These are phyloP conservation scores for Hypotaenidia philippensis DNA, from an alignment of 2,797 vertebrate genomes.

Conservation along the genomic window DNA sequence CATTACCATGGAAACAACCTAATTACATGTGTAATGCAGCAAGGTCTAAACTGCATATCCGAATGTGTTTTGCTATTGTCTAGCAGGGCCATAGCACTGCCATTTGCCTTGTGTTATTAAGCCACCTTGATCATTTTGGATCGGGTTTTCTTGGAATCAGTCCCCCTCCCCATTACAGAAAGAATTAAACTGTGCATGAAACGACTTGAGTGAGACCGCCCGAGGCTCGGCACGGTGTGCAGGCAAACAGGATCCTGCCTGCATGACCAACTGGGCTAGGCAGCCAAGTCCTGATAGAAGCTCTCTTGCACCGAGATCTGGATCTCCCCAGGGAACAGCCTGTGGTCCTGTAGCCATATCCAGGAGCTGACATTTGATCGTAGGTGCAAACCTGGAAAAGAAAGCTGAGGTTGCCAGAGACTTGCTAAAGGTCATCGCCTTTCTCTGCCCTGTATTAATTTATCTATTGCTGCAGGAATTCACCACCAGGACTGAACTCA, in stretches of 20 bases:
- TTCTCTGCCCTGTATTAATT: background rate
- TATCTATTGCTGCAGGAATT: background rate
- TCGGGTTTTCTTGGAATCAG: constrained; percentile 13
- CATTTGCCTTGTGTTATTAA: constrained; percentile 38
- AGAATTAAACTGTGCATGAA: constrained; percentile 32
- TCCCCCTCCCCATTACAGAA: constrained; percentile 14
- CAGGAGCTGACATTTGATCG: background rate
- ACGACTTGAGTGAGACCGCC: background rate
- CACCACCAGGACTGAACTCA: background rate
- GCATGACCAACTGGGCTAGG: background rate
- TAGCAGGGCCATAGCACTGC: constrained; percentile 57
- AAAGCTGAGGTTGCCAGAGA: background rate
- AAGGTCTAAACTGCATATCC: constrained; percentile 75
- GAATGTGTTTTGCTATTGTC: constrained; percentile 80
- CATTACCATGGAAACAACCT: constrained; percentile 88
- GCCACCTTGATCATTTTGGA: constrained; percentile 62
- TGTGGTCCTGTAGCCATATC: background rate
- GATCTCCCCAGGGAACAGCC: background rate
- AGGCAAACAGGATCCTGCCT: background rate
- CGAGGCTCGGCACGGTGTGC: background rate
- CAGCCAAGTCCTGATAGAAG: background rate
- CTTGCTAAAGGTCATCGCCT: background rate
- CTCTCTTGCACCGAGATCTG: background rate
- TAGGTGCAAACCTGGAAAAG: background rate
- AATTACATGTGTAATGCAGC: constrained; percentile 85